Base-by-base conservation (phyloP, 2,797 vertebrate genomes). In the Aphelocoma californica region DNA sequence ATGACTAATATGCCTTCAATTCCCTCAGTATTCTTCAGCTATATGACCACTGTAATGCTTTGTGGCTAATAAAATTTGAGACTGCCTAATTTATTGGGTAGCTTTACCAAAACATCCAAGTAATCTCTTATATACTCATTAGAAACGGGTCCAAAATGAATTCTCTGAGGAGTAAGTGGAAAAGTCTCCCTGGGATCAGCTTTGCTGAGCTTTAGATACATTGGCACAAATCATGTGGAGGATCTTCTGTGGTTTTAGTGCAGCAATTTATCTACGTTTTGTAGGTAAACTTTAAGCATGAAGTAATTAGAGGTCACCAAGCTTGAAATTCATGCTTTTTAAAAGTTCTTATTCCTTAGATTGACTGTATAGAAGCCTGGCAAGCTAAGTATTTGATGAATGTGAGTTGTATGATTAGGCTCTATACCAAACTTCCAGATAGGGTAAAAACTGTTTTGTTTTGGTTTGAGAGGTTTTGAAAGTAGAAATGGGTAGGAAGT, bases 51-150 rank as follows among this genome's bases (percentile, higher is more conserved):
- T 75, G 34, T 90, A 96, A 92, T 95, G 82, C 91, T 97, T 95
- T 94, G 91, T 3, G 21, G 89, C 93, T 97, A 97, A 97, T 97
- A 97, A 97, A 97, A 97, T 97, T 96, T 97, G 88, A 97, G 95
- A 97, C 95, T 88, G 93, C 94, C 95, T 97, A 95, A 97, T 97
- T 98, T 97, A 90, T 92, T 66, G 72, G 90, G 60, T 95, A 97
- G 93, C 83, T 97, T 97, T 97, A 95, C 95, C 97, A 97, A 97
- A 98, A 97, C 90, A 96, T 94, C 96, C 91, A 96, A 97, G 95
- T 97, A 95, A 97, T 96, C 92, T 83, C 34, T 93, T 97, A 86
- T 78, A 56, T 74, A 93, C 88, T 97, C 89, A 92, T 97, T 97
- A 97, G 95, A 97, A 97, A 96, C 1, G 5, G 84, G 28, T 87